Base-by-base conservation (phyloP, 1,140 invertebrate species). In the Mizuhopecten yessoensis region DNA sequence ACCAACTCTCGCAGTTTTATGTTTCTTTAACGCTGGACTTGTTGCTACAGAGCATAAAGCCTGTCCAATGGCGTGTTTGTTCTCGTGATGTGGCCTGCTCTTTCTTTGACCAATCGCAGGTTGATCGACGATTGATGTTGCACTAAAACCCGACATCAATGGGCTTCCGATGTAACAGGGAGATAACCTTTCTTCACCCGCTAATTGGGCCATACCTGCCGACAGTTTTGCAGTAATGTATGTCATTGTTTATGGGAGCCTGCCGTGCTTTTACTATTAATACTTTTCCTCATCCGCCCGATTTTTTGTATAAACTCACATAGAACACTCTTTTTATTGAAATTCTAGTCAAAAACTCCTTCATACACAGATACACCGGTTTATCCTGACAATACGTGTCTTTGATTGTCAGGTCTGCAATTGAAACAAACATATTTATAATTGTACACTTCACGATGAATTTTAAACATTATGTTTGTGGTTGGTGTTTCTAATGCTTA, bases 171-270 rank as follows among this genome's bases (percentile, higher is more conserved):
- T n/a, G 23, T 75, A 29, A 75, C 57, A 29, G 3, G 23, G 57
- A 75, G 57, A 75, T 75, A 29, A 75, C 23, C 20, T 75, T n/a
- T 75, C 5, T 1, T 0, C 57, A 75, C 3, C 20, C 23, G 5
- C 23, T 75, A 75, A 75, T 75, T 75, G 57, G 57, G 57, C 11
- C 57, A 75, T 29, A 75, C 57, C 57, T 1, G 57, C 57, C 57
- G 57, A 75, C 57, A 75, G 57, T 75, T 75, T 75, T 75, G 57
- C 29, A 75, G 57, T 13, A 75, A n/a, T 75, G 57, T 75, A n/a
- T 75, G 57, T 75, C 57, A 75, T 75, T 75, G 57, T 75, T 75
- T 75, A 75, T n/a, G 57, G 57, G 57, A 29, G 23, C n/a, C 3
- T 29, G 57, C 5, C n/a, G 57, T 75, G 57, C n/a, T n/a, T 75